Evolutionary conservation across 2,888 invertebrate species (phyloP), one percentile per base, ranked within the genome.

Genomic region (Archips crataeganus): DNA sequence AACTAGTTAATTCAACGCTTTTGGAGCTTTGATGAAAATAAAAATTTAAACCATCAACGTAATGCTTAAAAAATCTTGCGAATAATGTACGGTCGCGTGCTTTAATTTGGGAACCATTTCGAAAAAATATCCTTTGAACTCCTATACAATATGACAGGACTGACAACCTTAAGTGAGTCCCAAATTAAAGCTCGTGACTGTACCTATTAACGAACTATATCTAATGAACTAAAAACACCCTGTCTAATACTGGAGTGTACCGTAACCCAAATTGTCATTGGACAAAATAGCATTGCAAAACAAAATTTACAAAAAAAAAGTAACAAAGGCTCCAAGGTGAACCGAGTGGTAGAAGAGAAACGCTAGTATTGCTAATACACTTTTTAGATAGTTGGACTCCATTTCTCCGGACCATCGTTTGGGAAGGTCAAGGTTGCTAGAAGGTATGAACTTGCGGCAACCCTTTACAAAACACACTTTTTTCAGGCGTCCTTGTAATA

Each of bases 371-470:
- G 23, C 54, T 54, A 54, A 54, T 54, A 54, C 54, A 54, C 23
- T 23, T 54, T 23, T 45, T 54, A 15, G 54, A 15, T 15, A 54
- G 23, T 23, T 54, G 54, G 54, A 54, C 54, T 54, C 54, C 9
- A 23, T 54, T 54, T 54, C 54, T 54, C 54, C 13, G 15, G 49
- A 64, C 49, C 49, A 2, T 36, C 64, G 32, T 49, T n/a, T 23
- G 15, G 11, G n/a, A 64, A 47, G 49, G 64, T 32, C 64, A 64
- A 49, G 64, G 64, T 10, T 47, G n/a, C 49, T 8, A 23, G 64
- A 5, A 39, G 39, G 39, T 6, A 34, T 49, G 47, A 23, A 49
- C 49, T 49, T 49, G 49, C 63, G 49, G 49, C n/a, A 63, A 47
- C 62, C 23, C 62, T 62, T 11, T 23, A 23, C 23, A 54, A 15